These are phyloP conservation scores for Matsumyia berberina DNA, from an alignment of 2,888 invertebrate genomes.

Conservation along the genomic window DNA sequence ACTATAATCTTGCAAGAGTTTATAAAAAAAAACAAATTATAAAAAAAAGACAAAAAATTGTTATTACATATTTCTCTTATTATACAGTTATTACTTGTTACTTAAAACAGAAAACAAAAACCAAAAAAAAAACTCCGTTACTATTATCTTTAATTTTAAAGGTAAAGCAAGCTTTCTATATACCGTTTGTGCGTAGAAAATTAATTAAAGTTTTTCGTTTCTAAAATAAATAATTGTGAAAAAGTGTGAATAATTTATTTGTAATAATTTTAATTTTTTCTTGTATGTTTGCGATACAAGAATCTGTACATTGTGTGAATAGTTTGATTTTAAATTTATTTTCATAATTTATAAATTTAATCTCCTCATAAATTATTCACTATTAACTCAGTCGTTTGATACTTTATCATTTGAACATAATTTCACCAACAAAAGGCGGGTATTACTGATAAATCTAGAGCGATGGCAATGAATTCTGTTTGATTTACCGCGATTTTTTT, in stretches of 20 bases:
- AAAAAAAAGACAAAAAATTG: conserved; percentile 28
- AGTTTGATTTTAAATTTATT: conserved; percentile 45
- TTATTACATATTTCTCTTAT: conserved; percentile 39
- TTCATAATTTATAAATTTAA: conserved; percentile 24
- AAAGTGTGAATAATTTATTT: conserved; percentile 47
- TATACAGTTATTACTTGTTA: conserved; percentile 60
- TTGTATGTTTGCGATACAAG: conserved; percentile 24
- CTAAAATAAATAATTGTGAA: background rate
- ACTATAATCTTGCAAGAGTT: conserved; percentile 67
- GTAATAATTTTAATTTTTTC: background rate
- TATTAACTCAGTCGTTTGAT: conserved; percentile 21
- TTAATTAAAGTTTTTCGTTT: conserved; percentile 4
- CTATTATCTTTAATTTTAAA: conserved; percentile 61
- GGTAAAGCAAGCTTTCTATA: conserved; percentile 70
- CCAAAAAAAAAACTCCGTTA: conserved; percentile 52
- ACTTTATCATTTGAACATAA: background rate
- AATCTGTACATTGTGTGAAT: conserved; percentile 69
- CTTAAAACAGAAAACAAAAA: conserved; percentile 53
- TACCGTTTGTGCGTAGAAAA: conserved; percentile 57
- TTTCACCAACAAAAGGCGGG: background rate
- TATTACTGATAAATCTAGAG: conserved; percentile 5
- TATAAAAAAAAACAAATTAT: conserved; percentile 42
- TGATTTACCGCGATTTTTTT: conserved; percentile 3
- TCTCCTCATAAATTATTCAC: conserved; percentile 10
- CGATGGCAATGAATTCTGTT: background rate